Percentiles rank a stretch among this genome's conserved stretches.
Evolutionary conservation across 2,888 invertebrate species (phyloP).

Genomic region (Phortica okadai): DNA sequence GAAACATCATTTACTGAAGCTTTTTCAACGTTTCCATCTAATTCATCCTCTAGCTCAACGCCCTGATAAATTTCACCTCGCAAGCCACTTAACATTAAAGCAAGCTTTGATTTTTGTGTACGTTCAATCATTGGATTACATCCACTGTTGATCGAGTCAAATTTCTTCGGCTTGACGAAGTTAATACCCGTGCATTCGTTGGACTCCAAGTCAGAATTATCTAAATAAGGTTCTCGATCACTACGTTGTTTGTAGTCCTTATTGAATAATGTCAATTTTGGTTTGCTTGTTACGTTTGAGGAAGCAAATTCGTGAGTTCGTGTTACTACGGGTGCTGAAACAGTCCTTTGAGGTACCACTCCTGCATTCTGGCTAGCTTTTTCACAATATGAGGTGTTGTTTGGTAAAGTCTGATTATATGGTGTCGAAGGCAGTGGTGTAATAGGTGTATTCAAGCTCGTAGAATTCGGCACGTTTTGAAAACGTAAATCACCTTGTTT

Average conservation of each 20-base stretch:
- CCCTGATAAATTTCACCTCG: constrained; percentile 73
- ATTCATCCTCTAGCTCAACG: constrained; percentile 42
- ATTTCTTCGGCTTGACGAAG: constrained; percentile 74
- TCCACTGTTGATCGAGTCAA: constrained; percentile 49
- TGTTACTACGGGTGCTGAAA: constrained; percentile 40
- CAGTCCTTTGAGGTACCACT: constrained; percentile 3
- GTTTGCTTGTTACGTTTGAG: constrained; percentile 47
- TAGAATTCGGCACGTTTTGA: constrained; percentile 45
- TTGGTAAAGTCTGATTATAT: neutral
- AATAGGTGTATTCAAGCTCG: constrained; percentile 51
- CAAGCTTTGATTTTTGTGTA: constrained; percentile 73
- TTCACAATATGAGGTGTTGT: neutral
- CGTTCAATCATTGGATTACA: constrained; percentile 67
- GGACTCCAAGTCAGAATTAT: constrained; percentile 49
- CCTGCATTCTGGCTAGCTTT: neutral
- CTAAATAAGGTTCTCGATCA: constrained; percentile 25
- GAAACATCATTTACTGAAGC: neutral
- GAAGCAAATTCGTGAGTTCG: constrained; percentile 37
- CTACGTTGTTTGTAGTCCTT: constrained; percentile 55
- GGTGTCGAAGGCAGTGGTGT: constrained; percentile 48
- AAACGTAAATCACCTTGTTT: constrained; percentile 48
- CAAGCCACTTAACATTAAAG: constrained; percentile 73
- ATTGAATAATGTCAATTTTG: constrained; percentile 74
- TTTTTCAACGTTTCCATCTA: neutral
- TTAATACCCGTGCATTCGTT: constrained; percentile 69